Percentiles rank a stretch among this genome's conserved stretches.
Conservation (phyloP, 2,888 invertebrate genomes). For the Zeuzera pyrina region DNA sequence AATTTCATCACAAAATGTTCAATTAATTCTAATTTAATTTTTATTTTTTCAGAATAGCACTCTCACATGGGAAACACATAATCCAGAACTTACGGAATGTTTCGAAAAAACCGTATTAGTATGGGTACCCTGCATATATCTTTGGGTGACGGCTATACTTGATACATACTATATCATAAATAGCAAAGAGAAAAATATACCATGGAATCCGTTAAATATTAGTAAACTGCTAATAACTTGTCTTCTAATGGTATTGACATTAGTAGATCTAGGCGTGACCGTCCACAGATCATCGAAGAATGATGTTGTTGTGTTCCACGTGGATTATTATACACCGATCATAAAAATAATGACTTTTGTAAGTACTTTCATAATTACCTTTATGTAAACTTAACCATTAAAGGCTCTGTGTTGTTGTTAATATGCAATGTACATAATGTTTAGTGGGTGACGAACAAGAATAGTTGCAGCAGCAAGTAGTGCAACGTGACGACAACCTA, state of each 20-base stretch:
- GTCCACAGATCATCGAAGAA: conserved; percentile 69
- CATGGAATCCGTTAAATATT: conserved; percentile 82
- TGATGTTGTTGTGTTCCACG: conserved; percentile 70
- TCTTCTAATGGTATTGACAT: conserved; percentile 76
- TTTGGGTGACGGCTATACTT: conserved; percentile 83
- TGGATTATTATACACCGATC: conserved; percentile 84
- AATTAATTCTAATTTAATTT: neutral
- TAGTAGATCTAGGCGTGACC: conserved; percentile 78
- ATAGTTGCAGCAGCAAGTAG: no score
- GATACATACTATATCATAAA: conserved; percentile 83
- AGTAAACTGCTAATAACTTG: conserved; percentile 78
- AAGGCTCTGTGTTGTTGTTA: no score
- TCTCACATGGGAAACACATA: conserved; percentile 84
- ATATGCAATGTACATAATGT: no score
- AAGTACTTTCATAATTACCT: no score
- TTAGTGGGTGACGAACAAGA: no score
- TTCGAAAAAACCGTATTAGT: conserved; percentile 92
- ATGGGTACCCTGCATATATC: conserved; percentile 90
- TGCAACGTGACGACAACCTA: no score
- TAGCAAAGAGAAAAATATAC: conserved; percentile 84
- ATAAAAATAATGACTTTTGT: conserved; percentile 87
- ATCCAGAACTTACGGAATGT: conserved; percentile 91
- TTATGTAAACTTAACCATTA: no score
- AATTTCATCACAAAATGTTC: no score
- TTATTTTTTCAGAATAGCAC: conserved; percentile 78